Evolutionary conservation across 2,113 vertebrate genomes (phyloP).

Genomic region (Cyanistes caeruleus): DNA sequence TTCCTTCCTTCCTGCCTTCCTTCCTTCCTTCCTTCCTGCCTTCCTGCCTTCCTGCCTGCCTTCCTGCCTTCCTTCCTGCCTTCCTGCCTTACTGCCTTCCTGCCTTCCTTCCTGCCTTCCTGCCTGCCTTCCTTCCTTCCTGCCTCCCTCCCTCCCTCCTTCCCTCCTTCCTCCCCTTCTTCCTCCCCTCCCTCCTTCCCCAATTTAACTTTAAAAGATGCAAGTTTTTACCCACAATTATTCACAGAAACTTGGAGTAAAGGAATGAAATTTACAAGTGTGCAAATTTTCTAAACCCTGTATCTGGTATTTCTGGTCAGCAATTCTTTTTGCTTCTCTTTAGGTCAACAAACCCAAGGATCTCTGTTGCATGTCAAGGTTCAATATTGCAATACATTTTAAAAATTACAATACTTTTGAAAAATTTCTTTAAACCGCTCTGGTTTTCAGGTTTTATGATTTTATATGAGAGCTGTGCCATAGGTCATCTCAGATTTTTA

Average conservation of each 20-base stretch:
- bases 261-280: accelerated
- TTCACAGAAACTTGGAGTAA: not conserved
- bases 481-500: not conserved
- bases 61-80: no score
- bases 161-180: no score
- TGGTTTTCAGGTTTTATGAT: not conserved
- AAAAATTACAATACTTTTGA: no score
- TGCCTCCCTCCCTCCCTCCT: not conserved
- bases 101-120: no score
- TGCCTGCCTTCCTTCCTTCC: not conserved
- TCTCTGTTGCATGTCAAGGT: not conserved
- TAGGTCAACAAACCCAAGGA: not conserved
- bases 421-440: not conserved
- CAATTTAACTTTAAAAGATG: not conserved
- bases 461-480: not conserved
- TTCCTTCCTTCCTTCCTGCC: no score
- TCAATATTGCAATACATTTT: not conserved
- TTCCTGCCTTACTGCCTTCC: no score
- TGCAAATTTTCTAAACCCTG: not conserved
- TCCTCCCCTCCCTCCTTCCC: no score
- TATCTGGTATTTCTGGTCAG: not conserved
- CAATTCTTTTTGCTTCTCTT: not conserved
- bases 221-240: not conserved
- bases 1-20: no score
- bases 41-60: not conserved